A percentile compares a stretch with the other conserved stretches of the same genome.
These are phyloP conservation scores for Pseudorhombus dupliciocellatus DNA, from an alignment of 2,113 vertebrate genomes.

Conservation along the genomic window DNA sequence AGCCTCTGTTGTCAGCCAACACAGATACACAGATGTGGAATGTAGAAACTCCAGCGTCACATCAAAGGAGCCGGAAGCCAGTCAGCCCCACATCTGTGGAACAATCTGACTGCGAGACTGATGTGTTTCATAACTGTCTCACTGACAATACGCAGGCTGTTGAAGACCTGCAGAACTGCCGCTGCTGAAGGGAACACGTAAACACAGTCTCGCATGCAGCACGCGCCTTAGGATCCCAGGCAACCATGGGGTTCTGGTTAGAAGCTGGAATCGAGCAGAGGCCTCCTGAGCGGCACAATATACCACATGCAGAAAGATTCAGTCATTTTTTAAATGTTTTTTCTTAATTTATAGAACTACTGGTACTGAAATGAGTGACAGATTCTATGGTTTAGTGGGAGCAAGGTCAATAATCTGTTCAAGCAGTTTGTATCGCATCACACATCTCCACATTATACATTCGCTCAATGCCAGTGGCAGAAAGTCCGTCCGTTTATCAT, in stretches of 20 bases:
- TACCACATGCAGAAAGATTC: neutral
- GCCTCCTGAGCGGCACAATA: neutral
- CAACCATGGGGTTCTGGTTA: slow-evolving; percentile 18
- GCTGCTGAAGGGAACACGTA: slow-evolving; percentile 25
- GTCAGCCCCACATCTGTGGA: slow-evolving; percentile 67
- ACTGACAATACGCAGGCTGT: slow-evolving; percentile 51
- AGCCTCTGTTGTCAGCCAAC: slow-evolving; percentile 42
- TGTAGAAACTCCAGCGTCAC: slow-evolving; percentile 59
- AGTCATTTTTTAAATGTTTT: neutral
- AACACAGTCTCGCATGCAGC: slow-evolving; percentile 21
- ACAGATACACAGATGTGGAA: slow-evolving; percentile 61
- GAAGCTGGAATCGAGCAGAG: neutral
- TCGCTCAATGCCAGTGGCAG: slow-evolving; percentile 22
- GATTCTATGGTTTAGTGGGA: slow-evolving; percentile 13
- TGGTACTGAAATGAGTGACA: neutral
- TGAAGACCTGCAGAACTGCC: slow-evolving; percentile 38
- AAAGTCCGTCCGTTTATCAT: slow-evolving; percentile 49
- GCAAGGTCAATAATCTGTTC: slow-evolving; percentile 29
- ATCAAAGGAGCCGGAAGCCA: slow-evolving; percentile 62
- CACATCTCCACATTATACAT: slow-evolving; percentile 21
- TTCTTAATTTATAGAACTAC: neutral
- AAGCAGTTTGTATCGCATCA: slow-evolving; percentile 15
- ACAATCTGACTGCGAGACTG: slow-evolving; percentile 58
- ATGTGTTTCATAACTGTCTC: slow-evolving; percentile 54
- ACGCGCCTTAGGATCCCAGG: slow-evolving; percentile 36